Base-by-base conservation (phyloP, 2,888 invertebrate genomes). In the Sylvicola cinctus region DNA sequence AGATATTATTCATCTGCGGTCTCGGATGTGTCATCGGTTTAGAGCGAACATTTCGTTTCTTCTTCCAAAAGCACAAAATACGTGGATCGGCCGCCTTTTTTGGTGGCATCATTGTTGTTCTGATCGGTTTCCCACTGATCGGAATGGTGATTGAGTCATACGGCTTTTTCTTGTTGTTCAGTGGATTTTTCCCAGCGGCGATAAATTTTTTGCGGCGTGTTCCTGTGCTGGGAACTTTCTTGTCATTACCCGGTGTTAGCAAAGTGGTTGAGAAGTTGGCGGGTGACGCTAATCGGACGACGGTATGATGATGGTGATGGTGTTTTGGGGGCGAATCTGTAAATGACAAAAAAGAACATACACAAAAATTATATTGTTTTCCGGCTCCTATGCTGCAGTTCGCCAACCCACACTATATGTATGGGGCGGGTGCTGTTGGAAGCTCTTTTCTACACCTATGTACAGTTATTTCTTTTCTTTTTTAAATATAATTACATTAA, bases 71-170 rank as follows among this genome's bases (percentile, higher is more conserved):
- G 42, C 93, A 95, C 55, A 98, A 96, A 68, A 62, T 84, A 34
- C 88, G 81, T 65, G 95, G 85, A 0, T 79, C 87, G 0, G 60
- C 73, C 2, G 76, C 84, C 0, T 95, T 95, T 60, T 80, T 95
- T 49, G 84, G 87, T 11, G 98, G 98, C 2, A 87, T 98, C 44
- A 55, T 76, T 4, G 68, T 95, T 33, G 95, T 99, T 16, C 65
- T 98, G 10, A 54, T 93, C 25, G 96, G 96, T 8, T 98, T 87
- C 80, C 96, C 98, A 1, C 65, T 98, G 44, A 62, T 95, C 36
- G 98, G 98, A 39, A 98, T 99, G 85, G 63, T 88, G 30, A 68
- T 95, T 44, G 98, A 98, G 66, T 74, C 81, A 29, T 98, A 98
- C 61, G 98, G 98, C 42, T 96, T 98, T 58, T 62, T 96, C 40